These are phyloP conservation scores for Drosophila aldrichi DNA, from an alignment of 2,888 invertebrate genomes.

Conservation along the genomic window DNA sequence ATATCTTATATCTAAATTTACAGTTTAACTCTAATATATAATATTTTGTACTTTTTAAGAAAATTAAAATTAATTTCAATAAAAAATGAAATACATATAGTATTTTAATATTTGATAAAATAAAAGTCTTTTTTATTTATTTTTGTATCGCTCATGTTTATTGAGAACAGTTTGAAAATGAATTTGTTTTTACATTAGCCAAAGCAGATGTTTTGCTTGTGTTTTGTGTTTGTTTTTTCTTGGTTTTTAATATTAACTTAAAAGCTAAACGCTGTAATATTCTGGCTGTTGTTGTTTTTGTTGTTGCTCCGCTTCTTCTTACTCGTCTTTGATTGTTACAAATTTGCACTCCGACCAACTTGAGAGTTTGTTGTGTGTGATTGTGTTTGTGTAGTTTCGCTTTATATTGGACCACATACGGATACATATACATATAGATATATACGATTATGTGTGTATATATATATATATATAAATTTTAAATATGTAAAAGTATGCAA, in stretches of 20 bases:
- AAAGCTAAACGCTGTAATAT: constrained; percentile 49
- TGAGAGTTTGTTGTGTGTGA: not conserved
- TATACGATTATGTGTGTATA: not conserved
- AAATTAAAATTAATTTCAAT: not conserved
- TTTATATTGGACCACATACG: constrained; percentile 16
- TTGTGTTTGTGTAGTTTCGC: constrained; percentile 5
- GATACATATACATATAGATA: not conserved
- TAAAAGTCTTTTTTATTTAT: not conserved
- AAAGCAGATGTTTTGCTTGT: constrained; percentile 26
- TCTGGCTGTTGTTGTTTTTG: constrained; percentile 18
- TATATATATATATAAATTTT: constrained; percentile 10
- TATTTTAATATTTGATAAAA: not conserved
- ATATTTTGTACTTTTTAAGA: not conserved
- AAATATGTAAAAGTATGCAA: constrained; percentile 38
- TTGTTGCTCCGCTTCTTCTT: constrained; percentile 5
- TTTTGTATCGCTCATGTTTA: constrained; percentile 53
- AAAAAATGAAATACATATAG: not conserved
- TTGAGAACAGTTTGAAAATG: constrained; percentile 68
- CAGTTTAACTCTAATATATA: not conserved
- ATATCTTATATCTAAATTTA: too few species aligned
- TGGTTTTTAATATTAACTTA: constrained; percentile 50
- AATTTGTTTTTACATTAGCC: constrained; percentile 36
- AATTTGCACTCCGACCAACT: constrained; percentile 36
- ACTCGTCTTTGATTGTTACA: constrained; percentile 47
- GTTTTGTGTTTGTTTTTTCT: not conserved